These are phyloP conservation scores for Tetramorium alpestre DNA, from an alignment of 1,140 invertebrate species.

Conservation along the genomic window DNA sequence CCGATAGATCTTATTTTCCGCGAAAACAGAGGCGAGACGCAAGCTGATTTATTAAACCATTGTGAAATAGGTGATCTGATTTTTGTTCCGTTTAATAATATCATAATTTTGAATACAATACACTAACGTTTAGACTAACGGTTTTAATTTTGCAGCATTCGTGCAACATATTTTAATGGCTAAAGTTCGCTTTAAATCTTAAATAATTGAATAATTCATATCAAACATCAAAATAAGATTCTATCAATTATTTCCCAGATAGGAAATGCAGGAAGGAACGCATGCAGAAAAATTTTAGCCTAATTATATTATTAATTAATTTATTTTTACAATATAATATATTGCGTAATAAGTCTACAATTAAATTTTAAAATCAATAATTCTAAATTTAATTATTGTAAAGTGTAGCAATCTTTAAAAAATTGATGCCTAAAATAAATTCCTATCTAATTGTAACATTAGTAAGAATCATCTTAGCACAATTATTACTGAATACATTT, in stretches of 20 bases:
- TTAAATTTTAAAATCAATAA: no score
- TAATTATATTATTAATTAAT: no score
- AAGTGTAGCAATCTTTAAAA: no score
- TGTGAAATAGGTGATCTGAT: not conserved
- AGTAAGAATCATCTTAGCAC: no score
- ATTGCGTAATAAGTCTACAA: no score
- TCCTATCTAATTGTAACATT: no score
- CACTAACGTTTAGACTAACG: not conserved
- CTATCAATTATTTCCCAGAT: not conserved
- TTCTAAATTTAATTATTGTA: no score
- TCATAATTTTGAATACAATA: not conserved
- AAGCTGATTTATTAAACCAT: not conserved
- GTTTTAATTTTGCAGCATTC: not conserved
- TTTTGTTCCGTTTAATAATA: conserved; percentile 2
- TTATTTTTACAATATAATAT: no score
- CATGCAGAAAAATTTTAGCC: no score
- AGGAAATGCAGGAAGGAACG: no score
- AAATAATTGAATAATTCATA: not conserved
- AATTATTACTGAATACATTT: no score
- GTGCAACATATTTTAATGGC: not conserved
- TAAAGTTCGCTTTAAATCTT: not conserved
- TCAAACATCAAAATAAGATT: not conserved
- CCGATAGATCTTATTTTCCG: not conserved
- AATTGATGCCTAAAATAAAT: no score
- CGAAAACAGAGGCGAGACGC: not conserved